Conservation (phyloP, 2,797 vertebrate species). For the Chrosomus eos region DNA sequence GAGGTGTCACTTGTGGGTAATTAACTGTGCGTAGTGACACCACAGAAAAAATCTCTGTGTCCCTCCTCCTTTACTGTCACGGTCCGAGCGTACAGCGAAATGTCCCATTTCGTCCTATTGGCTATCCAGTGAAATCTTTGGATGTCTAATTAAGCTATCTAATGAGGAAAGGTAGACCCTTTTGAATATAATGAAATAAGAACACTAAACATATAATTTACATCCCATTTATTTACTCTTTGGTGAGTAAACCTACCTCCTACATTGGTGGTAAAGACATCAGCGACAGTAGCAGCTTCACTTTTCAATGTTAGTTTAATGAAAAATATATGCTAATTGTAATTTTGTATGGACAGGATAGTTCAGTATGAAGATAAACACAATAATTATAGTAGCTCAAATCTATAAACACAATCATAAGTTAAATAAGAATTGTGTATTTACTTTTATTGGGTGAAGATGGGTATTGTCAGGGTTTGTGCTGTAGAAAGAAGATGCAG, state of each 20-base stretch:
- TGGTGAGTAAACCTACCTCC: background rate
- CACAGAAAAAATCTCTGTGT: slow-evolving; percentile 25
- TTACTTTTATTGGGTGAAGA: background rate
- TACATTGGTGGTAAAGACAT: background rate
- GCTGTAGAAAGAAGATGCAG: too few relatives aligned
- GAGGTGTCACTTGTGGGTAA: slow-evolving; percentile 44
- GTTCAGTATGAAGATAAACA: background rate
- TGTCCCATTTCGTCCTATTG: background rate
- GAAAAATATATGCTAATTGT: background rate
- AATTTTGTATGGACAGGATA: background rate
- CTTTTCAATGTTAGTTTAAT: background rate
- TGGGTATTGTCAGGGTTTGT: too few relatives aligned
- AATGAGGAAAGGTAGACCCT: background rate
- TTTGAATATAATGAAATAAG: slow-evolving; percentile 3
- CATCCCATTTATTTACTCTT: background rate
- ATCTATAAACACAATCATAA: background rate
- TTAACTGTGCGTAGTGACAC: slow-evolving; percentile 35
- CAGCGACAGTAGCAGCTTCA: background rate
- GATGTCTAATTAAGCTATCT: background rate
- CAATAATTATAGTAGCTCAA: background rate
- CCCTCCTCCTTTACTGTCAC: slow-evolving; percentile 21
- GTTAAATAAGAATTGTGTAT: background rate
- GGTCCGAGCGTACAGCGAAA: background rate
- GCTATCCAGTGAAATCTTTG: background rate
- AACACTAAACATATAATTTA: slow-evolving; percentile 4